phyloP scores from a whole-genome alignment of 1,140 invertebrate genomes.

The Nixonia krombeini region DNA sequence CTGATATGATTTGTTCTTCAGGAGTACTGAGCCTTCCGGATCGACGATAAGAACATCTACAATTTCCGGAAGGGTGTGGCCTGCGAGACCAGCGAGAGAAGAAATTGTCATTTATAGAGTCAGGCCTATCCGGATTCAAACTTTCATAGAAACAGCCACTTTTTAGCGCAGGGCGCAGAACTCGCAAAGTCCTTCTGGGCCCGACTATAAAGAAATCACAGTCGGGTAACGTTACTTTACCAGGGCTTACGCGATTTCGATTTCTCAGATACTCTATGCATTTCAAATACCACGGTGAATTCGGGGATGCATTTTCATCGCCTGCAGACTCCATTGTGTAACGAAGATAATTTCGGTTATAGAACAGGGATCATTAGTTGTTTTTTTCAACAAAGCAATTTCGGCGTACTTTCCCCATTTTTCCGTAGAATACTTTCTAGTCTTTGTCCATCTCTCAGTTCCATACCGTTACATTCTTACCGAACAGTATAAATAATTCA shows the following conservation, averaged over 20 bases:
- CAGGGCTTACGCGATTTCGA: constrained; percentile 59
- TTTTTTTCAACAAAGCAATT: too few relatives aligned
- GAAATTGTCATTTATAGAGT: constrained; percentile 67
- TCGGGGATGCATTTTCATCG: constrained; percentile 2
- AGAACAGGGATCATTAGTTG: too few relatives aligned
- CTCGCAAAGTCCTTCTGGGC: constrained; percentile 58
- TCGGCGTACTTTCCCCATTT: too few relatives aligned
- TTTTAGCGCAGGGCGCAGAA: constrained; percentile 54
- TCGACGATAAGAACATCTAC: constrained; percentile 64
- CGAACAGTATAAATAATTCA: constrained; percentile 5
- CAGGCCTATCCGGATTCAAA: constrained; percentile 50
- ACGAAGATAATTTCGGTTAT: background rate
- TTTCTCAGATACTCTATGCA: constrained; percentile 57
- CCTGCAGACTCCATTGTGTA: constrained; percentile 10
- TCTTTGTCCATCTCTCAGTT: background rate
- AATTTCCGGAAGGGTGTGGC: constrained; percentile 64
- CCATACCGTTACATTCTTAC: background rate
- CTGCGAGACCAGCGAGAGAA: constrained; percentile 61
- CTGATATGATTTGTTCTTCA: constrained; percentile 57
- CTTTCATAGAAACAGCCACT: constrained; percentile 57
- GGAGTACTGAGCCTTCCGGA: constrained; percentile 50
- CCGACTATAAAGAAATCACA: constrained; percentile 65
- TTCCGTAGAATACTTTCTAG: too few relatives aligned
- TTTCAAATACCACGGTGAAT: constrained; percentile 57
- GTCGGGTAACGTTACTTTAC: constrained; percentile 56